These are phyloP conservation scores for Callopanchax toddi DNA, from an alignment of 2,113 vertebrate genomes.

Conservation along the genomic window DNA sequence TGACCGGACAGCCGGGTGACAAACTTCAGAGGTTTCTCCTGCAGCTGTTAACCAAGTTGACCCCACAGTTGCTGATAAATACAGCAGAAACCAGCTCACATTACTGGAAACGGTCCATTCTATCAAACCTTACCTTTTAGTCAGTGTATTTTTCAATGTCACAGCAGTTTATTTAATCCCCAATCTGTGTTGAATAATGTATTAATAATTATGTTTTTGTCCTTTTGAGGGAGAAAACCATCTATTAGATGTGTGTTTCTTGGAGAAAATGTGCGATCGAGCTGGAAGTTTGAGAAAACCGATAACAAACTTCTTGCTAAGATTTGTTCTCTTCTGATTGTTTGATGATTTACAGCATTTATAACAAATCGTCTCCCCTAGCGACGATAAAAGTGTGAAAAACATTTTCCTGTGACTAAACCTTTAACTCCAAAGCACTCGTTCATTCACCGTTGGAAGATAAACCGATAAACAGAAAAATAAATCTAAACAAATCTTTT, in stretches of 20 bases:
- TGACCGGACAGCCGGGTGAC: constrained; percentile 41
- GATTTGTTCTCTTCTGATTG: background rate
- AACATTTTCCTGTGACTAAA: background rate
- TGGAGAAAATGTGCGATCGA: background rate
- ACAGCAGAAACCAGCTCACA: constrained; percentile 14
- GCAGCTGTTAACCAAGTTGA: constrained; percentile 59
- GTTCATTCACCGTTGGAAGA: background rate
- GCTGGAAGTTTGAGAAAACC: background rate
- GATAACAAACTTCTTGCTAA: background rate
- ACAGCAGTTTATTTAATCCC: background rate
- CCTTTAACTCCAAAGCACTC: background rate
- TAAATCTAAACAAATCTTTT: background rate
- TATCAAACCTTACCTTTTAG: background rate
- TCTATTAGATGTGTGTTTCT: background rate
- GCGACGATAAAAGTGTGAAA: background rate
- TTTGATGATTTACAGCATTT: background rate
- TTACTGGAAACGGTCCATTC: constrained; percentile 14
- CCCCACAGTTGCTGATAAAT: constrained; percentile 21
- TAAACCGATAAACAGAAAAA: background rate
- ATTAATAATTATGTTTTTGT: background rate
- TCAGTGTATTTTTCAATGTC: background rate
- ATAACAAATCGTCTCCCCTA: background rate
- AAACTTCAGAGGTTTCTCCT: constrained; percentile 29
- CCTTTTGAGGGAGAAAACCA: background rate
- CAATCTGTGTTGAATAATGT: background rate